A percentile compares a stretch with the other conserved stretches of the same genome.
These are phyloP conservation scores for Adineta ricciae DNA, from an alignment of 2,888 invertebrate species.

Conservation along the genomic window DNA sequence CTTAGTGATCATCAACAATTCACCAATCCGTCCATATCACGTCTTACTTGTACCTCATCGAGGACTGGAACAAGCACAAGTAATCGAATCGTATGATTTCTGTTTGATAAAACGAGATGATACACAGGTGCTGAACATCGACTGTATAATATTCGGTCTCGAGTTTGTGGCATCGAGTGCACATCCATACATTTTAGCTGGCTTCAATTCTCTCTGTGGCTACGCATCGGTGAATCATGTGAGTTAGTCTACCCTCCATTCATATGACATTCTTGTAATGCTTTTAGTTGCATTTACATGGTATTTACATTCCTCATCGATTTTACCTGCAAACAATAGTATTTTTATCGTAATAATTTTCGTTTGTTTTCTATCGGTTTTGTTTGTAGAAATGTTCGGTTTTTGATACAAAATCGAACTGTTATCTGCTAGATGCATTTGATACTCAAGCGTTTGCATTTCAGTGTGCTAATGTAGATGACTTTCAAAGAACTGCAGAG, in stretches of 20 bases:
- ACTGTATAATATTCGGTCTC: not conserved
- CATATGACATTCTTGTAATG: too few relatives aligned
- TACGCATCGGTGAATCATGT: slow-evolving; percentile 1
- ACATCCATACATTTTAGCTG: not conserved
- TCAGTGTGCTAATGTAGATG: not conserved
- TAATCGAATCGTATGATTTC: not conserved
- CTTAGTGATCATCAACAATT: not conserved
- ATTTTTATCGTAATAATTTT: not conserved
- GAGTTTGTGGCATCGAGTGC: not conserved
- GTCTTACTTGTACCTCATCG: not conserved
- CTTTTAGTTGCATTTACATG: not conserved
- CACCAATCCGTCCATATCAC: slow-evolving; percentile 6
- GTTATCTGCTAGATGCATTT: not conserved
- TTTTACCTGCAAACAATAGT: not conserved
- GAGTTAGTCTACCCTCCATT: not conserved
- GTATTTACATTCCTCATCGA: not conserved
- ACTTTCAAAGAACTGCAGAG: not conserved
- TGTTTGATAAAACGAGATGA: not conserved
- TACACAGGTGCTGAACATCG: not conserved
- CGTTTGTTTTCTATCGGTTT: not conserved
- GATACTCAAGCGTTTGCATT: slow-evolving; percentile 1
- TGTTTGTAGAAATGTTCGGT: not conserved
- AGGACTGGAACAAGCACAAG: not conserved
- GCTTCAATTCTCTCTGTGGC: not conserved
- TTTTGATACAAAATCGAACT: not conserved